Percentiles rank a stretch among this genome's conserved stretches.
Conservation (phyloP, 2,888 invertebrate genomes). For the Clusia tigrina region DNA sequence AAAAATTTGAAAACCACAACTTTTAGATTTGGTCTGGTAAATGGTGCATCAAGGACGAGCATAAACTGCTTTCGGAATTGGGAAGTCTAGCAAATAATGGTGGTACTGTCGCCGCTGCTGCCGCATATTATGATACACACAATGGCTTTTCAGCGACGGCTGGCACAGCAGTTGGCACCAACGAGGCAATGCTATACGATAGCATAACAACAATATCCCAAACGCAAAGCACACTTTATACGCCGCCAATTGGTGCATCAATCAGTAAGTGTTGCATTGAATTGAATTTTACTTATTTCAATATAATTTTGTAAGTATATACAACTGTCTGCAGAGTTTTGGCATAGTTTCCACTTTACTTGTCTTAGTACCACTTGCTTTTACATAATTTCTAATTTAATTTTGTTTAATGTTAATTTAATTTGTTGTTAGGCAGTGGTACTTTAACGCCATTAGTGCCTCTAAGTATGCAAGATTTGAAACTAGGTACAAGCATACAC, state of each 20-base stretch:
- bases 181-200: conserved; percentile 72
- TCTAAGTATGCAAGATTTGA: conserved; percentile 80
- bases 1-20: background rate
- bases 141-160: conserved; percentile 55
- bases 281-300: background rate
- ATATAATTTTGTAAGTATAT: conserved; percentile 7
- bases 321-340: background rate
- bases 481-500: conserved; percentile 71
- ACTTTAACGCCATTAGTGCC: conserved; percentile 77
- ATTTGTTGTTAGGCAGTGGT: conserved; percentile 66
- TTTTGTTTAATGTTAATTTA: conserved; percentile 25
- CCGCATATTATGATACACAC: conserved; percentile 67
- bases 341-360: no score
- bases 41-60: conserved; percentile 92
- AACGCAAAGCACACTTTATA: conserved; percentile 77
- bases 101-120: conserved; percentile 29
- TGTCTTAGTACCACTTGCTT: no score
- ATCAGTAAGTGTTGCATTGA: conserved; percentile 68
- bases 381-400: conserved; percentile 27
- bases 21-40: conserved; percentile 85
- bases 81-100: conserved; percentile 69
- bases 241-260: conserved; percentile 76
- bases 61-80: conserved; percentile 84
- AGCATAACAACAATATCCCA: conserved; percentile 78
- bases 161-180: conserved; percentile 50